phyloP scores from a whole-genome alignment of 2,888 invertebrate species.

The Clostera curtula region DNA sequence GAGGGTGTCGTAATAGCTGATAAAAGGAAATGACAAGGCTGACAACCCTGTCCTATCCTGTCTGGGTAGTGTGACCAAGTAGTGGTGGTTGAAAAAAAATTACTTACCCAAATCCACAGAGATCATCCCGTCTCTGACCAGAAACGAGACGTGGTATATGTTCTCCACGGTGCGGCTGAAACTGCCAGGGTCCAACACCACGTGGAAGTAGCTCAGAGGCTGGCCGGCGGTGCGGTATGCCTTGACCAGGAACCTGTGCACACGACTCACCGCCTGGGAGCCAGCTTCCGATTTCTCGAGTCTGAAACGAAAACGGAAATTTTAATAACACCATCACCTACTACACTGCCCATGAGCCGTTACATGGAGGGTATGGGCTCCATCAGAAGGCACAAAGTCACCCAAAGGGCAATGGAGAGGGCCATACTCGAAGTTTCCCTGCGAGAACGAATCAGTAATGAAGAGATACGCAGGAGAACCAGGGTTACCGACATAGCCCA shows the following conservation, averaged over 20 bases:
- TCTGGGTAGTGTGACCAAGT: too few relatives aligned
- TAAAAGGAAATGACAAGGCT: too few relatives aligned
- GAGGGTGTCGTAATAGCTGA: too few relatives aligned
- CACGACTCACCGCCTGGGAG: slow-evolving; percentile 70
- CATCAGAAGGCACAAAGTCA: not conserved
- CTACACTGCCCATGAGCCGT: too few relatives aligned
- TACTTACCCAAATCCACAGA: slow-evolving; percentile 59
- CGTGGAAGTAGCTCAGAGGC: slow-evolving; percentile 74
- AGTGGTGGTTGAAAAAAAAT: too few relatives aligned
- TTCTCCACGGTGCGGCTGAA: slow-evolving; percentile 78
- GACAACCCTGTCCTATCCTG: too few relatives aligned
- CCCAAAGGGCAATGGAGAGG: too few relatives aligned
- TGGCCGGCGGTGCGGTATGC: slow-evolving; percentile 42
- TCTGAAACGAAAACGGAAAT: slow-evolving; percentile 23
- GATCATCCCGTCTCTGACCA: slow-evolving; percentile 73
- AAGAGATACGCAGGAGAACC: too few relatives aligned
- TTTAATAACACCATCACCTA: too few relatives aligned
- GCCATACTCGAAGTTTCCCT: too few relatives aligned
- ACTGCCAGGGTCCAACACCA: slow-evolving; percentile 74
- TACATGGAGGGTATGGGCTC: not conserved
- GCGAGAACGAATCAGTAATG: too few relatives aligned
- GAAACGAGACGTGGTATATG: slow-evolving; percentile 78
- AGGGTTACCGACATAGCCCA: too few relatives aligned
- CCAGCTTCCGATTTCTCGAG: slow-evolving; percentile 71
- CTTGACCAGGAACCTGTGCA: slow-evolving; percentile 57